Conservation (phyloP, 2,113 vertebrate species). For the Ictalurus furcatus region DNA sequence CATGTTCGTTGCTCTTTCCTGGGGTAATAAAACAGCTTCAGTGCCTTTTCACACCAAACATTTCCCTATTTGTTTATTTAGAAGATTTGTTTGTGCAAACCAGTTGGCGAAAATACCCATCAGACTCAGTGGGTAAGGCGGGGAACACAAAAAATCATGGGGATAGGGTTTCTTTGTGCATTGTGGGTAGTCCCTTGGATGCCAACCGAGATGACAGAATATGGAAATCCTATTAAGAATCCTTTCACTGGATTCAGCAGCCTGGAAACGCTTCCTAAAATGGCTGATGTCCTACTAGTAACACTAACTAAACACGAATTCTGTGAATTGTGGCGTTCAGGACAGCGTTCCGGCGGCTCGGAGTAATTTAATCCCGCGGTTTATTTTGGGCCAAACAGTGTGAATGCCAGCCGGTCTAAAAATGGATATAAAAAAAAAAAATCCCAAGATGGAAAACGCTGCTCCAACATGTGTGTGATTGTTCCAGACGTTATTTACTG, state of each 20-base stretch:
- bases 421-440: not conserved
- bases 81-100: not conserved
- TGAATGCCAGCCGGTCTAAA: not conserved
- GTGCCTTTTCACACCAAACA: not conserved
- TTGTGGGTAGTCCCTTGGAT: not conserved
- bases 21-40: not conserved
- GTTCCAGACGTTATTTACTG: not conserved
- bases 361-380: not conserved
- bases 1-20: not conserved
- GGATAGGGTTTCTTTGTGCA: not conserved
- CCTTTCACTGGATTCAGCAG: not conserved
- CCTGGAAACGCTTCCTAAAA: not conserved
- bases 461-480: not conserved
- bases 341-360: not conserved
- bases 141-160: not conserved
- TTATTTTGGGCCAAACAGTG: slow-evolving; percentile 17
- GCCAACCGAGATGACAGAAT: not conserved
- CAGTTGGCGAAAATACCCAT: not conserved
- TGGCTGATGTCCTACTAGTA: not conserved
- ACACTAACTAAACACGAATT: not conserved
- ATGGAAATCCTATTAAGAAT: not conserved
- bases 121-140: not conserved
- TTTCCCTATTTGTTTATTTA: not conserved
- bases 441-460: not conserved
- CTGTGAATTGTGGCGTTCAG: not conserved